Evolutionary conservation across 1,140 invertebrate species (phyloP), one percentile per base, ranked within the genome.

Genomic region (Drosophila sucinea): DNA sequence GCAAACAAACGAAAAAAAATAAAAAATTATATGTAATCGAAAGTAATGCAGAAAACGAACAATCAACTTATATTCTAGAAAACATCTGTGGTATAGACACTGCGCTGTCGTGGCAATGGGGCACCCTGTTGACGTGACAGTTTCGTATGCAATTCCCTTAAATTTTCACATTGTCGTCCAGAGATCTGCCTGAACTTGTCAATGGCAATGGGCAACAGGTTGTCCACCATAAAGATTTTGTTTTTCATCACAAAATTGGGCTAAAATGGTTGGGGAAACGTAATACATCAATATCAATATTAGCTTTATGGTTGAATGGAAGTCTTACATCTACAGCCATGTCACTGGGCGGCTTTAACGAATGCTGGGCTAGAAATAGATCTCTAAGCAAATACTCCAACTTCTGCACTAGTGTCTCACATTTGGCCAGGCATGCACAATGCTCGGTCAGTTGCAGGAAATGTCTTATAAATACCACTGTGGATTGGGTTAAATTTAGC

Each of bases 11-110:
- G 90, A 79, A 78, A 77, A 74, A 90, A 81, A 90, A 90, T 80
- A 82, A 91, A 85, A 81, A 74, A 70, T 79, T 91, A 91, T 91
- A 90, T 91, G 90, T 91, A 91, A 91, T 91, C 90, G 78, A 90
- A 89, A 71, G 44, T 73, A 70, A 72, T 75, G 38, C 60, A 54
- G 33, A 35, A n/a, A 54, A 7, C 7, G 7, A 33, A 54, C 1
- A 47, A 32, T 70, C 23, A n/a, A 62, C 3, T n/a, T 10, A 25
- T 30, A 25, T 25, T 47, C 51, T 90, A 92, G 61, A 92, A 83
- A 0, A 92, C 81, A 76, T 92, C 90, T 8, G 90, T 91, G 60
- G 90, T 91, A 61, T 92, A 92, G 30, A 92, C 81, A 60, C 81
- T 92, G 1, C 91, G 78, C 72, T 92, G 91, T 3, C 92, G 90